Conservation (phyloP, 2,113 vertebrate genomes). For the Odocoileus hemionus region DNA sequence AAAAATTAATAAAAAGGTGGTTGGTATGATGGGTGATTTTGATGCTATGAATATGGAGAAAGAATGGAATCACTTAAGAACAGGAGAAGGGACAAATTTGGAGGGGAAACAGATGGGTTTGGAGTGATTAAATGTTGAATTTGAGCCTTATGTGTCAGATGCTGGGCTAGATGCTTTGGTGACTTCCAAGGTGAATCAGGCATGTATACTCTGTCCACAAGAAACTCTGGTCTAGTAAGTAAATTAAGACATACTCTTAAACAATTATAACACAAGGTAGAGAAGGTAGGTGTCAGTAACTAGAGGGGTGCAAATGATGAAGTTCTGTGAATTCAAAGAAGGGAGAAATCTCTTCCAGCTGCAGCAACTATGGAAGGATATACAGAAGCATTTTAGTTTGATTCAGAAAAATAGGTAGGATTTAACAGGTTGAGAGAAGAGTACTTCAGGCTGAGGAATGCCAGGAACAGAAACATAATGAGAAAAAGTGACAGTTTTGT, state of each 20-base stretch:
- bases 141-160: neutral
- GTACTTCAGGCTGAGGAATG: neutral
- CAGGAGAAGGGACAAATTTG: neutral
- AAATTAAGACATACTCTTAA: neutral
- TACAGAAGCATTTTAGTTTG: neutral
- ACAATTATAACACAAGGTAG: neutral
- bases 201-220: neutral
- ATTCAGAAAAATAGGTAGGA: neutral
- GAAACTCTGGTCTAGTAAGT: neutral
- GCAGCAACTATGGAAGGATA: neutral
- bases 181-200: neutral
- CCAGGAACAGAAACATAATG: neutral
- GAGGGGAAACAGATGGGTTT: neutral
- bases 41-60: neutral
- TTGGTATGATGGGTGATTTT: no score
- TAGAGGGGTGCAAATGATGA: neutral
- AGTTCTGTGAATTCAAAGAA: neutral
- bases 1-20: neutral
- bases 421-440: neutral
- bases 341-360: neutral
- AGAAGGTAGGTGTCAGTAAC: neutral
- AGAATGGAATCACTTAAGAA: no score
- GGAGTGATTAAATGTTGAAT: neutral
- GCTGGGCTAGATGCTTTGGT: neutral
- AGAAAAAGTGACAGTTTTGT: neutral